Evolutionary conservation across 2,113 vertebrate genomes (phyloP).

Genomic region (Phrynosoma platyrhinos): DNA sequence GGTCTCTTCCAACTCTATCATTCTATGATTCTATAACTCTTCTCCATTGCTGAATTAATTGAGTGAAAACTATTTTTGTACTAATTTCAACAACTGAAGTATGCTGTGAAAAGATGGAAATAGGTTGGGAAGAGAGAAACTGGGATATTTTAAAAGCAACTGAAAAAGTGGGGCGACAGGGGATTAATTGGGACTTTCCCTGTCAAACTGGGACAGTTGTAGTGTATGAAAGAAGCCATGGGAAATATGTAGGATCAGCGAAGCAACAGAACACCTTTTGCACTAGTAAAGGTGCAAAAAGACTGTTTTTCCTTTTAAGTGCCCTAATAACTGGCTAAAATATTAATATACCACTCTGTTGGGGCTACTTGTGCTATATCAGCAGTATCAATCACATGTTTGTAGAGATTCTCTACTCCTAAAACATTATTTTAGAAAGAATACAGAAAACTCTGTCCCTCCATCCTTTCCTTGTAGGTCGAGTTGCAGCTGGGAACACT

Average conservation of each 20-base stretch:
- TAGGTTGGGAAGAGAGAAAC: too few species aligned
- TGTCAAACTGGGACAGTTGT: too few species aligned
- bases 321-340: background rate
- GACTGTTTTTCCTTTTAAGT: background rate
- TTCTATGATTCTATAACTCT: too few species aligned
- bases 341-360: background rate
- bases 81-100: too few species aligned
- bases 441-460: background rate
- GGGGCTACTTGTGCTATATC: background rate
- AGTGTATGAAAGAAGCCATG: background rate
- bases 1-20: too few species aligned
- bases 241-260: slow-evolving; percentile 3
- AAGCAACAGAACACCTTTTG: slow-evolving; percentile 6
- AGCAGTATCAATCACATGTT: background rate
- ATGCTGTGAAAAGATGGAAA: too few species aligned
- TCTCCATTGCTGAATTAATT: too few species aligned
- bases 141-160: too few species aligned
- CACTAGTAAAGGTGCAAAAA: background rate
- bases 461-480: background rate
- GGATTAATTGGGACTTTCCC: too few species aligned
- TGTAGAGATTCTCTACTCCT: background rate
- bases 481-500: background rate
- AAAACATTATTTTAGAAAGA: background rate
- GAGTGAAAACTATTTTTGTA: too few species aligned
- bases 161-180: too few species aligned